phyloP scores from a whole-genome alignment of 2,113 vertebrate species.

The Eurypyga helias region DNA sequence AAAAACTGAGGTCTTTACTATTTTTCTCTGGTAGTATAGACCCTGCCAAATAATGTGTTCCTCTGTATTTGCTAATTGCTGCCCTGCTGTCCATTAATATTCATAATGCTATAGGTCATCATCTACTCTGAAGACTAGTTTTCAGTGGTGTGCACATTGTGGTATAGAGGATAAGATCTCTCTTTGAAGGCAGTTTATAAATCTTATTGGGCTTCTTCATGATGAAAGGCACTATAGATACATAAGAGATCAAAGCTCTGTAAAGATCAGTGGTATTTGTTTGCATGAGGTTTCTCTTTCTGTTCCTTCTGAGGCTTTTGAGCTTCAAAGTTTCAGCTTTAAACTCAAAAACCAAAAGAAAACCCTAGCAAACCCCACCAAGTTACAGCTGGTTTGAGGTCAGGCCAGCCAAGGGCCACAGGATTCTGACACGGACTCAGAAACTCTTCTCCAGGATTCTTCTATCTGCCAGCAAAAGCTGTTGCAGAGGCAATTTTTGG shows the following conservation, averaged over 20 bases:
- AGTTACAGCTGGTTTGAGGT: constrained; percentile 7
- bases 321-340: constrained; percentile 59
- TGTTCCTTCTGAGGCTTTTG: constrained; percentile 48
- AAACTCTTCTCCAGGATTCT: not conserved
- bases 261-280: constrained; percentile 67
- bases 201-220: constrained; percentile 52
- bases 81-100: not conserved
- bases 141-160: not conserved
- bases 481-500: not conserved
- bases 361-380: not conserved
- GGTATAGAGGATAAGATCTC: not conserved
- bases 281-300: constrained; percentile 62
- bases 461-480: not conserved
- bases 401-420: not conserved
- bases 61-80: not conserved
- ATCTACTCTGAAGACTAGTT: not conserved
- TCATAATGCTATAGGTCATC: not conserved
- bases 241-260: constrained; percentile 59
- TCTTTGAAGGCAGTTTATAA: constrained; percentile 65
- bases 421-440: not conserved
- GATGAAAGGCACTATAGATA: constrained; percentile 66
- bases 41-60: not conserved
- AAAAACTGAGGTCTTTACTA: not conserved
- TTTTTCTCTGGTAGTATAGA: not conserved
- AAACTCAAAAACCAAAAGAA: constrained; percentile 28